Evolutionary conservation across 2,797 vertebrate species (phyloP), one percentile per base, ranked within the genome.

Genomic region (Ctenopoma multispine): DNA sequence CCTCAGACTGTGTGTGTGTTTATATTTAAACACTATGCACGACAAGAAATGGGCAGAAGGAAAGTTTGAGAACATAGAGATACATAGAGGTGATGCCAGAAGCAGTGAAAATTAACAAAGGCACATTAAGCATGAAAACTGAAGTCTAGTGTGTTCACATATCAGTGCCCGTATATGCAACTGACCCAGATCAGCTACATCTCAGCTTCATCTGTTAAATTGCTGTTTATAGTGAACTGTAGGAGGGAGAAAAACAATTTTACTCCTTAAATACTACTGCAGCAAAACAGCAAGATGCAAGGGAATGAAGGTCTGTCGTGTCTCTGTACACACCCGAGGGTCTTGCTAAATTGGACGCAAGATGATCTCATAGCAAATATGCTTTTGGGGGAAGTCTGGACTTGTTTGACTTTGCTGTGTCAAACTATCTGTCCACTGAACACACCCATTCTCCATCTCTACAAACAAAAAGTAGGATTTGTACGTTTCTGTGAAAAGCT

Each of bases 391-490:
- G 69, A 71, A 73, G 76, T 69, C 21, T 20, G 4, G 1, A 18
- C 72, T 78, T 57, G 60, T 80, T 80, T 69, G 29, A 49, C 74
- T 65, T 64, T 20, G 24, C 78, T 40, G 54, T 68, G 65, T 67
- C 31, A 24, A 77, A 77, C 75, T 10, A 55, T 72, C 53, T 72
- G 71, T 50, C 73, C 51, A 43, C 68, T 17, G 44, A 75, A 50
- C 53, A 68, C 74, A 15, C 63, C 50, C 61, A 21, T 17, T 20
- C 34, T n/a, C 54, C 14, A 11, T 36, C 62, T 67, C n/a, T 23
- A 24, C 76, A 82, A 84, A 85, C 79, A 81, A 18, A 64, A 9
- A 47, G 44, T 15, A 1, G 67, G 75, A 71, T 82, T 69, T 65
- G 69, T 69, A 63, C 55, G 60, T 74, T 80, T 68, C 66, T 70